Conservation (phyloP, 2,113 vertebrate genomes). For the Silurus glanis region DNA sequence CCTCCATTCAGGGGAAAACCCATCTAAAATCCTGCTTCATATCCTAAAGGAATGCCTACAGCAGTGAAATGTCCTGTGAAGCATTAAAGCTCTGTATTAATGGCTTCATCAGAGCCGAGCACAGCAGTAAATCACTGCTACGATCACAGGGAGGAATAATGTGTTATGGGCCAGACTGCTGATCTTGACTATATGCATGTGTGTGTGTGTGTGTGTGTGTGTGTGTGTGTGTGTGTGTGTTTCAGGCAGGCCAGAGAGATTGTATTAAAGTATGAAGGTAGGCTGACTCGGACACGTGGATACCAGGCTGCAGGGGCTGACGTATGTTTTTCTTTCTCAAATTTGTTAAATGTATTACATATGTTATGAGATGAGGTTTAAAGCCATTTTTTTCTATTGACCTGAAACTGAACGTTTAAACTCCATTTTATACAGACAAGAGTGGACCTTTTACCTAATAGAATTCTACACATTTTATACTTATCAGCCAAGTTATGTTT, state of each 20-base stretch:
- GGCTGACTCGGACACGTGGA: slow-evolving; percentile 91
- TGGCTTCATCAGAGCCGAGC: slow-evolving; percentile 28
- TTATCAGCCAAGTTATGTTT: neutral
- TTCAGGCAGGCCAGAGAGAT: slow-evolving; percentile 91
- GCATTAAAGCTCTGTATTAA: slow-evolving; percentile 48
- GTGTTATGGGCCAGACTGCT: slow-evolving; percentile 39
- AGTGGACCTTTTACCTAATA: neutral
- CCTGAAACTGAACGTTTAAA: neutral
- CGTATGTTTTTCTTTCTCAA: slow-evolving; percentile 66
- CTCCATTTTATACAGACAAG: neutral
- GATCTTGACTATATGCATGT: slow-evolving; percentile 21
- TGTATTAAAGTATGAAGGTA: slow-evolving; percentile 90
- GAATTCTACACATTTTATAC: neutral
- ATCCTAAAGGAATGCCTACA: slow-evolving; percentile 27
- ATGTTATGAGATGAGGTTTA: neutral
- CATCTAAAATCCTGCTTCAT: slow-evolving; percentile 29
- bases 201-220: slow-evolving; percentile 33
- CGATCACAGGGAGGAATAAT: slow-evolving; percentile 45
- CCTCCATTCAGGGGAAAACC: slow-evolving; percentile 15
- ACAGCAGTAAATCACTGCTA: slow-evolving; percentile 33
- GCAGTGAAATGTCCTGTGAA: slow-evolving; percentile 33
- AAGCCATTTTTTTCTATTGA: neutral
- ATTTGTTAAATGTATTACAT: neutral
- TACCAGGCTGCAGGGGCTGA: slow-evolving; percentile 97
- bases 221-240: slow-evolving; percentile 17